phyloP scores from a whole-genome alignment of 2,797 vertebrate genomes.

The Sciaenops ocellatus region DNA sequence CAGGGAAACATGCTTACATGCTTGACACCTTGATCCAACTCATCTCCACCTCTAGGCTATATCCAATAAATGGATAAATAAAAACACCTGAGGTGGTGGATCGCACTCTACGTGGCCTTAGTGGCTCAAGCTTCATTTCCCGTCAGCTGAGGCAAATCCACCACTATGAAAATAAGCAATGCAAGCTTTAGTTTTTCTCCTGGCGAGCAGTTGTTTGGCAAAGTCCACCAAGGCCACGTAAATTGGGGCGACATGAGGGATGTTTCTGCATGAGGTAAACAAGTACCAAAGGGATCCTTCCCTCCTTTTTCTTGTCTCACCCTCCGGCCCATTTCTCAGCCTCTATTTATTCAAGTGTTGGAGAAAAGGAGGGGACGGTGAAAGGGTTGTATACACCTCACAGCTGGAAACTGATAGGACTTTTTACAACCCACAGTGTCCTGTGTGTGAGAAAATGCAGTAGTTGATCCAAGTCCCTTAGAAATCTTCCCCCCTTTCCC shows the following conservation, averaged over 20 bases:
- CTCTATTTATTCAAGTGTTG: slow-evolving; percentile 79
- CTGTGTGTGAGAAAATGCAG: slow-evolving; percentile 75
- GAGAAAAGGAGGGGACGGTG: slow-evolving; percentile 73
- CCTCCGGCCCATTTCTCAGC: slow-evolving; percentile 72
- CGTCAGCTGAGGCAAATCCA: slow-evolving; percentile 38
- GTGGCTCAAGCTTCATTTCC: slow-evolving; percentile 40
- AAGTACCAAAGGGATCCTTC: slow-evolving; percentile 65
- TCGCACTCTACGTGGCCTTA: slow-evolving; percentile 23
- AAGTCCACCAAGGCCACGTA: slow-evolving; percentile 55
- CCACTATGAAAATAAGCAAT: slow-evolving; percentile 45
- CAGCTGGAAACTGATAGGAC: slow-evolving; percentile 84
- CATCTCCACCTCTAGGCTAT: background rate
- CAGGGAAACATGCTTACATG: slow-evolving; percentile 3
- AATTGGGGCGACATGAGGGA: slow-evolving; percentile 72
- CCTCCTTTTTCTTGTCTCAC: slow-evolving; percentile 51
- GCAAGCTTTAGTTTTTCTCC: slow-evolving; percentile 34
- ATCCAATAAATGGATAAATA: slow-evolving; percentile 10
- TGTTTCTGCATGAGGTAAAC: slow-evolving; percentile 74
- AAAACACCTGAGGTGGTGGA: slow-evolving; percentile 14
- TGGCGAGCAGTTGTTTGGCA: slow-evolving; percentile 53
- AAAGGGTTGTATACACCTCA: slow-evolving; percentile 80
- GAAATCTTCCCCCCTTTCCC: slow-evolving; percentile 45
- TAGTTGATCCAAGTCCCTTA: slow-evolving; percentile 56
- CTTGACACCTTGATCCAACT: slow-evolving; percentile 13
- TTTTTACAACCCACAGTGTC: slow-evolving; percentile 74